Percentiles rank a stretch among this genome's conserved stretches.
phyloP scores from a whole-genome alignment of 1,140 invertebrate species.

The Maniola jurtina region DNA sequence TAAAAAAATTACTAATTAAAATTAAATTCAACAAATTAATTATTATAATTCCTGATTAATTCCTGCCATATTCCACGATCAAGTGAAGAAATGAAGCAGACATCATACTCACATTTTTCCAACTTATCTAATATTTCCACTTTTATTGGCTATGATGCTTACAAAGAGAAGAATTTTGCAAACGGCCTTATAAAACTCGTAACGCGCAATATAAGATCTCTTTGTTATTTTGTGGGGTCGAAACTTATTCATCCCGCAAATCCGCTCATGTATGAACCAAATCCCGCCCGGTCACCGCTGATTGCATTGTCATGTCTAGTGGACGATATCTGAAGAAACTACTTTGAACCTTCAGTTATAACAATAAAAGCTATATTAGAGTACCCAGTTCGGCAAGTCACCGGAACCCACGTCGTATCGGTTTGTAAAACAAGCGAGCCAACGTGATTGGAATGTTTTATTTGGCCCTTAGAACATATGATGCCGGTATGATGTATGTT shows the following conservation, averaged over 20 bases:
- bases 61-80: no score
- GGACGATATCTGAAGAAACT: slow-evolving; percentile 32
- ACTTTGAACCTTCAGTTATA: slow-evolving; percentile 28
- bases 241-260: slow-evolving; percentile 78
- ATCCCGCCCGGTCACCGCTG: slow-evolving; percentile 77
- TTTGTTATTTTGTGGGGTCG: slow-evolving; percentile 76
- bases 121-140: slow-evolving; percentile 6
- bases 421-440: slow-evolving; percentile 75
- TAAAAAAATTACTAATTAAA: no score
- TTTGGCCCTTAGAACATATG: slow-evolving; percentile 73
- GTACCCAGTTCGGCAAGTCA: slow-evolving; percentile 27
- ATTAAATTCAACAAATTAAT: no score
- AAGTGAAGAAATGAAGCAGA: no score
- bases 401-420: slow-evolving; percentile 66
- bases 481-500: slow-evolving; percentile 73
- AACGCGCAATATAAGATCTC: slow-evolving; percentile 65
- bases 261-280: slow-evolving; percentile 77
- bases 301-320: slow-evolving; percentile 77
- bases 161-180: slow-evolving; percentile 59
- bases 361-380: slow-evolving; percentile 39
- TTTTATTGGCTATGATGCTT: slow-evolving; percentile 11
- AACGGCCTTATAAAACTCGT: slow-evolving; percentile 65
- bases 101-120: background rate
- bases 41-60: no score
- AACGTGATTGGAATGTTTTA: slow-evolving; percentile 77